A percentile compares a stretch with the other conserved stretches of the same genome.
Conservation (phyloP, 2,888 invertebrate species). For the Drosophila phalerata region DNA sequence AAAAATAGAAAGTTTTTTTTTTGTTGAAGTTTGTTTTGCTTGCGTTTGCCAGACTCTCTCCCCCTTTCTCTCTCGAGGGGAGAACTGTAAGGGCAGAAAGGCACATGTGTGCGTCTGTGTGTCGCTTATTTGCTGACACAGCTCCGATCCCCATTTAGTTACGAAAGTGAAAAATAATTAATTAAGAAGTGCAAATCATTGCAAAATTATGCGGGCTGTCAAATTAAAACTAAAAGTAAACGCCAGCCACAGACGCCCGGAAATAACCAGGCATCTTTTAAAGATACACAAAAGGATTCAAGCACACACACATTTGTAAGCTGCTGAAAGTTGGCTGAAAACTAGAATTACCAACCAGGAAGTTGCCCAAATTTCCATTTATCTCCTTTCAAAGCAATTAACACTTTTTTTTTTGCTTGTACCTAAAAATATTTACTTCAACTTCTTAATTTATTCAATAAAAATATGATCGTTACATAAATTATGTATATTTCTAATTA, state of each 20-base stretch:
- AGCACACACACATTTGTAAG: neutral
- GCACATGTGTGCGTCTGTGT: slow-evolving; percentile 12
- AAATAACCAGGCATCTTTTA: slow-evolving; percentile 53
- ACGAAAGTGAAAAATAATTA: slow-evolving; percentile 74
- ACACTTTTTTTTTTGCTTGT: slow-evolving; percentile 5
- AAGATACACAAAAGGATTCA: slow-evolving; percentile 45
- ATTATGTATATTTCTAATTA: too few relatives aligned
- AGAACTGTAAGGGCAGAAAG: slow-evolving; percentile 38
- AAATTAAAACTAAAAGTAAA: slow-evolving; percentile 69
- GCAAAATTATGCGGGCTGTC: slow-evolving; percentile 77
- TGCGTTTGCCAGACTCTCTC: slow-evolving; percentile 13
- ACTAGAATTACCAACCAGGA: slow-evolving; percentile 8
- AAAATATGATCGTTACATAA: neutral
- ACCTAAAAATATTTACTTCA: neutral
- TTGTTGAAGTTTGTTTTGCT: slow-evolving; percentile 48
- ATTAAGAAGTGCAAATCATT: slow-evolving; percentile 80
- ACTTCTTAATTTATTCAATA: neutral
- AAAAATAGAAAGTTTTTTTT: slow-evolving; percentile 42
- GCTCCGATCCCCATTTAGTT: slow-evolving; percentile 61
- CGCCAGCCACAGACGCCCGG: slow-evolving; percentile 62
- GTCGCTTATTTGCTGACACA: slow-evolving; percentile 65
- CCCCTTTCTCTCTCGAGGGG: neutral
- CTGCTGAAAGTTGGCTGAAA: slow-evolving; percentile 8
- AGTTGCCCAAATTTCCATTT: slow-evolving; percentile 39
- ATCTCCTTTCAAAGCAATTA: slow-evolving; percentile 37